These are phyloP conservation scores for Leuciscus waleckii DNA, from an alignment of 2,797 vertebrate genomes.

Conservation along the genomic window DNA sequence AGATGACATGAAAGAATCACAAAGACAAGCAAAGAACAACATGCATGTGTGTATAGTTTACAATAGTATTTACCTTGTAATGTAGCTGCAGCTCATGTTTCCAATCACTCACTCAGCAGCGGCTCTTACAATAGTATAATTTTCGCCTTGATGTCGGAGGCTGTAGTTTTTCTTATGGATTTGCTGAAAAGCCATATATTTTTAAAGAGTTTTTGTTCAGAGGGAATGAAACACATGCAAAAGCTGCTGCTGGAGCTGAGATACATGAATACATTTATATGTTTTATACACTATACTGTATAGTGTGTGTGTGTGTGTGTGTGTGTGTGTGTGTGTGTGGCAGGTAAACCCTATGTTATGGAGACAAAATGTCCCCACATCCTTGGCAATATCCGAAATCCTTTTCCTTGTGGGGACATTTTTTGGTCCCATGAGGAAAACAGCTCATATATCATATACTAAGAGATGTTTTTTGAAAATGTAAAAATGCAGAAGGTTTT, in stretches of 20 bases:
- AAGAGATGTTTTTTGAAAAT: too few species aligned
- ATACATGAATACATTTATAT: background rate
- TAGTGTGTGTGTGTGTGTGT: background rate
- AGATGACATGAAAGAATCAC: slow-evolving; percentile 9
- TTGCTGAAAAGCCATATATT: background rate
- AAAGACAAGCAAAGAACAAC: slow-evolving; percentile 6
- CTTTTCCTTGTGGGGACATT: too few species aligned
- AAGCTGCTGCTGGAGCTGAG: background rate
- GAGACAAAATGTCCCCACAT: too few species aligned
- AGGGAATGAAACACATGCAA: background rate
- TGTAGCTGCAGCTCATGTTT: slow-evolving; percentile 11
- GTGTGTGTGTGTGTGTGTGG: too few species aligned
- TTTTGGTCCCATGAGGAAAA: too few species aligned
- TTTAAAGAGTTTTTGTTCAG: slow-evolving; percentile 1
- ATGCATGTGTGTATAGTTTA: background rate
- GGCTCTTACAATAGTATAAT: slow-evolving; percentile 5
- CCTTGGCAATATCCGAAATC: too few species aligned
- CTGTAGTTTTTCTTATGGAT: background rate
- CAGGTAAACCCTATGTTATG: too few species aligned
- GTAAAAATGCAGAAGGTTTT: too few species aligned
- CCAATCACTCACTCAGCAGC: slow-evolving; percentile 16
- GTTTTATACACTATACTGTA: background rate
- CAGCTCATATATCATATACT: too few species aligned
- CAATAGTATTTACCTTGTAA: slow-evolving; percentile 25
- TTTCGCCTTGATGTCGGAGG: slow-evolving; percentile 1